Percentiles rank a stretch among this genome's conserved stretches.
Conservation (phyloP, 1,140 invertebrate genomes). For the Saccostrea glomerata region DNA sequence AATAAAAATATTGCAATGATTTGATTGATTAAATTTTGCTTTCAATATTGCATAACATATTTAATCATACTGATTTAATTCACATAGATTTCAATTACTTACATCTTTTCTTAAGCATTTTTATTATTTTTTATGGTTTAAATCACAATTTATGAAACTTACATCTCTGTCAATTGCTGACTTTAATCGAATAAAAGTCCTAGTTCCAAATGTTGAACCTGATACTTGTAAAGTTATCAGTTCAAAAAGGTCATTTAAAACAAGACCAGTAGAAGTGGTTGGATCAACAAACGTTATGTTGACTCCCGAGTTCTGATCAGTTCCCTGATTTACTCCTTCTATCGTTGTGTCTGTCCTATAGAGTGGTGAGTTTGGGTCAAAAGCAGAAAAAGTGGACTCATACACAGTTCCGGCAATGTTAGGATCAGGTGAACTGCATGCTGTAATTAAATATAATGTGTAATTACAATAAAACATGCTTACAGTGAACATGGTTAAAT, state of each 20-base stretch:
- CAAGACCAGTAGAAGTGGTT: neutral
- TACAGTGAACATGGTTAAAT: no score
- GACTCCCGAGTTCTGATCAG: neutral
- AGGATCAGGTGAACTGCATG: neutral
- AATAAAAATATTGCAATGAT: no score
- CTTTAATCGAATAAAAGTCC: slow-evolving; percentile 51
- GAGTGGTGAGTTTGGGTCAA: slow-evolving; percentile 7
- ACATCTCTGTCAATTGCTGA: slow-evolving; percentile 60
- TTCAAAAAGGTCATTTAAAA: slow-evolving; percentile 7
- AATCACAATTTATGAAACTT: slow-evolving; percentile 29
- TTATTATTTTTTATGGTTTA: neutral
- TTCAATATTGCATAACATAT: no score
- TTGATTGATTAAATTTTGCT: no score
- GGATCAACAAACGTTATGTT: neutral
- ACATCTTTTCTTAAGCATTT: no score
- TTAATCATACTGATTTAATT: no score
- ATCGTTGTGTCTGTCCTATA: slow-evolving; percentile 43
- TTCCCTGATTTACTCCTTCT: slow-evolving; percentile 19
- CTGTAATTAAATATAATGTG: neutral
- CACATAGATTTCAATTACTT: no score
- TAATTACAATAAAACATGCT: neutral
- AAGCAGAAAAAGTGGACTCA: slow-evolving; percentile 4
- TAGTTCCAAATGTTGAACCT: neutral
- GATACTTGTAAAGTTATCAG: neutral
- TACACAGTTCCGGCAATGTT: neutral